Base-by-base conservation (phyloP, 1,140 invertebrate species). In the Amyelois transitella region DNA sequence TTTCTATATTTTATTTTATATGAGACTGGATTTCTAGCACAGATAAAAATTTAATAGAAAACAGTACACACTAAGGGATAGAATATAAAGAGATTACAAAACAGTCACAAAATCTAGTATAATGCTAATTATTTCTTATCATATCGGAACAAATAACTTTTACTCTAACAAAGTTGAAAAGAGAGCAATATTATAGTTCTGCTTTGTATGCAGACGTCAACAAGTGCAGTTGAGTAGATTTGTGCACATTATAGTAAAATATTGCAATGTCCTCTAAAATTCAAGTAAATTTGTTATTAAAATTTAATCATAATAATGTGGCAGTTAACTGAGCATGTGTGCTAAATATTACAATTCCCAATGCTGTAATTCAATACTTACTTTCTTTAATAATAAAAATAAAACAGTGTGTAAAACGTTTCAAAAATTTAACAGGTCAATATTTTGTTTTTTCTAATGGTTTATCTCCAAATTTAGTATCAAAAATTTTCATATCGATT, bases 1-100 rank as follows among this genome's bases (percentile, higher is more conserved):
- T 71, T 62, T 72, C 54, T 68, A 64, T 51, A 60, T 66, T 79
- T 72, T 75, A 71, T 73, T 72, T 73, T 25, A n/a, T n/a, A 77
- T 69, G 68, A 74, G 75, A 75, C 70, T 69, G 71, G 66, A 70
- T 77, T 79, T 75, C 78, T 86, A 85, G 72, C 67, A 81, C 77
- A 80, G 71, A 79, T 81, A 79, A 76, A 81, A 79, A 75, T 77
- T 79, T 77, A 62, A 79, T 81, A 72, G 61, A 83, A 82, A 86
- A 86, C 77, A 82, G 78, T 81, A 85, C 71, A 79, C 68, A 81
- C 75, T 79, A 75, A 75, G 53, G 68, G 61, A 73, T 77, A 77
- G 62, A 83, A 81, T 81, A 81, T 75, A 81, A 76, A 76, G 66
- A 69, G 69, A 75, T 76, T 71, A 75, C 68, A 74, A 79, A 81